phyloP scores from a whole-genome alignment of 2,113 vertebrate genomes.

The Sander vitreus region DNA sequence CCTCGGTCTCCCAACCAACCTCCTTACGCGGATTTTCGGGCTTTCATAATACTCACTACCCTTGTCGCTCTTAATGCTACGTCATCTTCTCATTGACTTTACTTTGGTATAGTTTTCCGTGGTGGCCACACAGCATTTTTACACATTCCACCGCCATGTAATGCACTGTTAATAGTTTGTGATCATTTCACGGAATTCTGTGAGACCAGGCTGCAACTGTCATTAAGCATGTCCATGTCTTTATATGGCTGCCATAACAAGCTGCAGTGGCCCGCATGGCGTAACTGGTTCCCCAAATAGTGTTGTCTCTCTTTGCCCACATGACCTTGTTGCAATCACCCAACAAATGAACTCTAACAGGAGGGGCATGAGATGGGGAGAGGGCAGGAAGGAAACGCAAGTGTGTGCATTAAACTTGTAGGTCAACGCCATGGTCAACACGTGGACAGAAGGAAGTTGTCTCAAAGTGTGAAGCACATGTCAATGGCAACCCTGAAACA shows the following conservation, averaged over 20 bases:
- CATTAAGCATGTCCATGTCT: background rate
- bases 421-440: background rate
- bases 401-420: background rate
- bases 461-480: background rate
- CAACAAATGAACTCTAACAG: background rate
- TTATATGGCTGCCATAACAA: constrained; percentile 7
- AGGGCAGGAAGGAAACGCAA: background rate
- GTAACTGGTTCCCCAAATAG: background rate
- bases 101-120: too few species aligned
- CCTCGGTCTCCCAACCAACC: too few species aligned
- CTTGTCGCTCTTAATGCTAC: too few species aligned
- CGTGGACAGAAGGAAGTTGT: background rate
- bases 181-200: too few species aligned
- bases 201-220: too few species aligned
- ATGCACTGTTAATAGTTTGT: too few species aligned
- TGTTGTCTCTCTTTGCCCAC: background rate
- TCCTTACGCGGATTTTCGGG: too few species aligned
- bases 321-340: background rate
- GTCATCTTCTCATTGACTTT: too few species aligned
- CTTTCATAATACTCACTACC: too few species aligned
- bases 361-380: background rate
- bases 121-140: too few species aligned
- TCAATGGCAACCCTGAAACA: background rate
- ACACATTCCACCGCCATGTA: too few species aligned
- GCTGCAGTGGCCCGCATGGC: constrained; percentile 47